A percentile compares a stretch with the other conserved stretches of the same genome.
phyloP scores from a whole-genome alignment of 2,113 vertebrate species.

The Corynorhinus townsendii region DNA sequence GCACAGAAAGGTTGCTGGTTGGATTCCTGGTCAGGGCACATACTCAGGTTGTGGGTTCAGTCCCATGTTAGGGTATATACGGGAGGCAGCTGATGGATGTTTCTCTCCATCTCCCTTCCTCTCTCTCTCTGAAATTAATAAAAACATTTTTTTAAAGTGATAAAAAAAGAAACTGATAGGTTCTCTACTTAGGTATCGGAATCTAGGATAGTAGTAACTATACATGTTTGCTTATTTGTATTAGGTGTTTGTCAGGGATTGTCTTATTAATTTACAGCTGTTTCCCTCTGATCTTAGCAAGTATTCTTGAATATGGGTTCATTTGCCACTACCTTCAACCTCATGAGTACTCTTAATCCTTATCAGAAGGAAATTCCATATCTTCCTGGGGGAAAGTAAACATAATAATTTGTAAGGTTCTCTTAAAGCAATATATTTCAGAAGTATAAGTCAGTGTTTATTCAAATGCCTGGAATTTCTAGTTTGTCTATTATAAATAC shows the following conservation, averaged over 20 bases:
- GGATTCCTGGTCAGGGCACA: too few relatives aligned
- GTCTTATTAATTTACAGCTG: not conserved
- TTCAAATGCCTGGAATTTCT: constrained; percentile 38
- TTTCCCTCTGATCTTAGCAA: not conserved
- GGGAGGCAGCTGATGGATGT: too few relatives aligned
- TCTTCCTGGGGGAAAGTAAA: not conserved
- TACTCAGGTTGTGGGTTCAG: too few relatives aligned
- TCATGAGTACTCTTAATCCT: not conserved
- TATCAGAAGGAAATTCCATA: constrained; percentile 26
- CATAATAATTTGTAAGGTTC: not conserved
- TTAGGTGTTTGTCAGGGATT: not conserved
- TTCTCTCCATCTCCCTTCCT: too few relatives aligned
- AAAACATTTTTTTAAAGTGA: too few relatives aligned
- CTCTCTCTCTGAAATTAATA: too few relatives aligned
- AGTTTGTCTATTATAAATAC: constrained; percentile 57
- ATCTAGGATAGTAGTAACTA: not conserved
- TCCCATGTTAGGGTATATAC: too few relatives aligned
- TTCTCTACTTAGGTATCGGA: not conserved
- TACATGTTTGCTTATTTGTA: not conserved
- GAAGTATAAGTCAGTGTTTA: constrained; percentile 32
- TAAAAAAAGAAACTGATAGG: not conserved
- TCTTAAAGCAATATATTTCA: constrained; percentile 20
- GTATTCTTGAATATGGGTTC: not conserved
- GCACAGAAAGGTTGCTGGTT: too few relatives aligned
- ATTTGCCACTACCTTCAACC: not conserved